Conservation (phyloP, 2,888 invertebrate species). For the Dorcus parallelipipedus region DNA sequence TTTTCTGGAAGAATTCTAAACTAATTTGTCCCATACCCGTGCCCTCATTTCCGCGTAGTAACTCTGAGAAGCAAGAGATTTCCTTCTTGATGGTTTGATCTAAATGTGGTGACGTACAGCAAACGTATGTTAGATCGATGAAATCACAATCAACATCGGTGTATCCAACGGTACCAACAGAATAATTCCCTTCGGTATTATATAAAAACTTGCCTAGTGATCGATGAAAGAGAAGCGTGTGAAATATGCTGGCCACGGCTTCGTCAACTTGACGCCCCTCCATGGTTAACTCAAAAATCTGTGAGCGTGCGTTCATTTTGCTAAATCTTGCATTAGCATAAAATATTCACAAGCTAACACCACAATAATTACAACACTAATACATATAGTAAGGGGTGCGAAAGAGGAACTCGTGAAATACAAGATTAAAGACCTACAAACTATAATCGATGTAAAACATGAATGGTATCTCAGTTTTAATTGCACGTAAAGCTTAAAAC, state of each 20-base stretch:
- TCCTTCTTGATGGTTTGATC: conserved; percentile 70
- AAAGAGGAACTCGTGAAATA: too few relatives aligned
- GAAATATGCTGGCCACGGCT: conserved; percentile 86
- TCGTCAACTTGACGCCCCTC: conserved; percentile 91
- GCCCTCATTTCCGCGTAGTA: conserved; percentile 69
- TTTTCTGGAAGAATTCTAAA: conserved; percentile 92
- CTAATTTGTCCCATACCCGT: conserved; percentile 77
- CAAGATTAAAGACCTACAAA: background rate
- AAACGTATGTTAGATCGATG: conserved; percentile 95
- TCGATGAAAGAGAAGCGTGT: conserved; percentile 87
- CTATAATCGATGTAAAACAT: background rate
- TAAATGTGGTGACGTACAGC: conserved; percentile 81
- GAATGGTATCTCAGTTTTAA: too few relatives aligned
- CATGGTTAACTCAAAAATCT: conserved; percentile 77
- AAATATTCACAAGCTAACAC: background rate
- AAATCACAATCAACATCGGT: conserved; percentile 97
- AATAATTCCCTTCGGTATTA: conserved; percentile 90
- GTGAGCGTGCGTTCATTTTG: conserved; percentile 76
- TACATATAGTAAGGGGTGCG: too few relatives aligned
- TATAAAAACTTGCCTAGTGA: conserved; percentile 92
- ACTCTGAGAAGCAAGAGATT: conserved; percentile 75
- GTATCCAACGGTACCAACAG: conserved; percentile 92
- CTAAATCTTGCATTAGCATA: background rate
- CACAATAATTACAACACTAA: too few relatives aligned
- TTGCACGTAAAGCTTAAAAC: too few relatives aligned